phyloP scores from a whole-genome alignment of 2,113 vertebrate species.

The Labeo catla region DNA sequence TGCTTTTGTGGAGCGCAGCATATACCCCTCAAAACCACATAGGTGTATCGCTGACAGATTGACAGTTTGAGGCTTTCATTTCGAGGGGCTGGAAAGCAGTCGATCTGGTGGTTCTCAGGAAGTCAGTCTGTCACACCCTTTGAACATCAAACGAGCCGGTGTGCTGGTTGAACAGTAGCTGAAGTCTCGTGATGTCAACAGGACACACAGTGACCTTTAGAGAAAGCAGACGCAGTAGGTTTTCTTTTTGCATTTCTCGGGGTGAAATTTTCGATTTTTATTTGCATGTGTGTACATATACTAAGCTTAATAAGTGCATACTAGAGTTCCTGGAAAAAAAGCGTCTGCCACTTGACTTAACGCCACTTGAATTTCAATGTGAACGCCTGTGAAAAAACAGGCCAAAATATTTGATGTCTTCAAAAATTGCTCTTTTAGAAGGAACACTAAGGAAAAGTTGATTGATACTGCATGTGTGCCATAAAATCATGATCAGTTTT shows the following conservation, averaged over 20 bases:
- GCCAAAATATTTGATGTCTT: slow-evolving; percentile 20
- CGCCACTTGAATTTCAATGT: background rate
- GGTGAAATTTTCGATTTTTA: slow-evolving; percentile 9
- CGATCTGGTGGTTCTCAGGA: slow-evolving; percentile 45
- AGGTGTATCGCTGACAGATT: slow-evolving; percentile 18
- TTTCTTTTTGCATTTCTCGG: background rate
- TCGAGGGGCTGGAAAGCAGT: slow-evolving; percentile 37
- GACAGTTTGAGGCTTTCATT: slow-evolving; percentile 55
- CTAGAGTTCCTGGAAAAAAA: background rate
- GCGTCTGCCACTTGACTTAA: background rate
- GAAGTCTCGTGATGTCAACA: slow-evolving; percentile 20
- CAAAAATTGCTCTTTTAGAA: background rate
- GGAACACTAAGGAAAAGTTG: background rate
- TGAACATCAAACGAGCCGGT: slow-evolving; percentile 35
- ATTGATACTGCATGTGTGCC: background rate
- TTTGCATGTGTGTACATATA: background rate
- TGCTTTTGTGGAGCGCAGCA: background rate
- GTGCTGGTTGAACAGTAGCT: slow-evolving; percentile 19
- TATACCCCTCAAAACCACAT: background rate
- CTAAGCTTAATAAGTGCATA: background rate
- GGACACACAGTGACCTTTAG: slow-evolving; percentile 56
- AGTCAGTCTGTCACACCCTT: slow-evolving; percentile 27
- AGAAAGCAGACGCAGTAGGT: background rate
- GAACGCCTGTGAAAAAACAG: background rate
- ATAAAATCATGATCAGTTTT: background rate